Conservation (phyloP, 1,140 invertebrate genomes). For the Nebria ingens region DNA sequence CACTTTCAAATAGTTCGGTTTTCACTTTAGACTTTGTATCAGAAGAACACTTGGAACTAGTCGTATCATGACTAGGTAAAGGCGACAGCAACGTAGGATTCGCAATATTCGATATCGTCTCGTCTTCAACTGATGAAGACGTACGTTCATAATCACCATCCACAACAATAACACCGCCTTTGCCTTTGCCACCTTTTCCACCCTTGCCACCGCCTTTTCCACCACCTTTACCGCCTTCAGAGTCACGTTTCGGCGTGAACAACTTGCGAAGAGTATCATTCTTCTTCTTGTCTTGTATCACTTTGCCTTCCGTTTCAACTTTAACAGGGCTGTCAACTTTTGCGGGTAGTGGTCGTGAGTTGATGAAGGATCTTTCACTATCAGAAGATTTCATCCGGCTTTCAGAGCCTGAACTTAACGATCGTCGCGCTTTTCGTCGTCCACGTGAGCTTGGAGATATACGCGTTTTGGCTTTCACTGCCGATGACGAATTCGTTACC, state of each 20-base stretch:
- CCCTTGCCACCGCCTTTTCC: conserved; percentile 45
- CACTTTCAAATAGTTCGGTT: conserved; percentile 11
- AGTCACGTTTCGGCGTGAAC: conserved; percentile 39
- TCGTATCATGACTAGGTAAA: conserved; percentile 17
- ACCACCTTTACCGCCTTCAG: conserved; percentile 36
- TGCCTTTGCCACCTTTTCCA: conserved; percentile 42
- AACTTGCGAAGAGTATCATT: conserved; percentile 54
- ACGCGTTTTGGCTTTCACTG: conserved; percentile 1
- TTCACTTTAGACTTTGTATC: conserved; percentile 6
- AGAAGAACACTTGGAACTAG: neutral
- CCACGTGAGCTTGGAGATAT: conserved; percentile 8
- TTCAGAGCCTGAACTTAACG: conserved; percentile 17
- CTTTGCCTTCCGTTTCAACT: conserved; percentile 40
- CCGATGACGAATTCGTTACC: neutral
- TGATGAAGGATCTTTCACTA: conserved; percentile 10
- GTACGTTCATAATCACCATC: conserved; percentile 30
- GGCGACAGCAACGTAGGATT: conserved; percentile 23
- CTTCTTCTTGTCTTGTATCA: conserved; percentile 58
- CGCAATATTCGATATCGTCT: conserved; percentile 24
- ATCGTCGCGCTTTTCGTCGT: neutral
- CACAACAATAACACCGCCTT: conserved; percentile 37
- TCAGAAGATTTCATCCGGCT: conserved; percentile 14
- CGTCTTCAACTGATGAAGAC: conserved; percentile 31
- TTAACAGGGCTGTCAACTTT: conserved; percentile 40
- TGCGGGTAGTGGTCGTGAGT: conserved; percentile 26